phyloP scores from a whole-genome alignment of 2,113 vertebrate species.

The Otis tarda region DNA sequence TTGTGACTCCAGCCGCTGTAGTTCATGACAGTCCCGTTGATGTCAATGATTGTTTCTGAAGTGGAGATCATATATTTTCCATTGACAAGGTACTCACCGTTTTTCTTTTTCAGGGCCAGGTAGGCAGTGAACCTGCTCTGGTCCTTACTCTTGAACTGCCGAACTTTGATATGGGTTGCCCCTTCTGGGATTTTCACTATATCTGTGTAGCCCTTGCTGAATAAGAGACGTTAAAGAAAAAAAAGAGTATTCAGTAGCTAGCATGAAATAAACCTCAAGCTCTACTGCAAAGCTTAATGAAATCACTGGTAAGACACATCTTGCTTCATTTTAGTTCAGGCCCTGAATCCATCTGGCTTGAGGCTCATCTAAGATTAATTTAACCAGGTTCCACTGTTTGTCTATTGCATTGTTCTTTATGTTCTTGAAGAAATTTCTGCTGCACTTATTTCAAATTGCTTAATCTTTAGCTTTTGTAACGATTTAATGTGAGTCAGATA shows the following conservation, averaged over 20 bases:
- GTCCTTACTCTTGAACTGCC: slow-evolving; percentile 94
- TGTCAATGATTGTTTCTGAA: slow-evolving; percentile 90
- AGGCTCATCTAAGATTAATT: neutral
- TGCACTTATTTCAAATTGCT: neutral
- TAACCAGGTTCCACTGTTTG: neutral
- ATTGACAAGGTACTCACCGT: slow-evolving; percentile 91
- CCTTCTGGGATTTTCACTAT: slow-evolving; percentile 93
- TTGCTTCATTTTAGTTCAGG: neutral
- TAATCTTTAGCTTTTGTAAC: slow-evolving; percentile 32
- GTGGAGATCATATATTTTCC: slow-evolving; percentile 99
- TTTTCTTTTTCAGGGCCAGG: slow-evolving; percentile 88
- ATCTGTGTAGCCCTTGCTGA: slow-evolving; percentile 96
- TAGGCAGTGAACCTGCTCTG: slow-evolving; percentile 92
- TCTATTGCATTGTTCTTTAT: neutral
- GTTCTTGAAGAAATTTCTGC: neutral
- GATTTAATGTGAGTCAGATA: neutral
- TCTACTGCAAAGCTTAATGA: neutral
- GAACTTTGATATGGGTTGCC: slow-evolving; percentile 93
- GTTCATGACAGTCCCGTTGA: slow-evolving; percentile 94
- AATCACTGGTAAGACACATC: neutral
- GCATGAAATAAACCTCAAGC: neutral
- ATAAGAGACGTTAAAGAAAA: neutral
- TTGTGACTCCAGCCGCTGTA: slow-evolving; percentile 97
- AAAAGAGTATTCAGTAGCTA: neutral
- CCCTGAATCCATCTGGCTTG: neutral